A percentile compares a stretch with the other conserved stretches of the same genome.
Evolutionary conservation across 1,140 invertebrate genomes (phyloP).

Genomic region (Tyrophagus putrescentiae): DNA sequence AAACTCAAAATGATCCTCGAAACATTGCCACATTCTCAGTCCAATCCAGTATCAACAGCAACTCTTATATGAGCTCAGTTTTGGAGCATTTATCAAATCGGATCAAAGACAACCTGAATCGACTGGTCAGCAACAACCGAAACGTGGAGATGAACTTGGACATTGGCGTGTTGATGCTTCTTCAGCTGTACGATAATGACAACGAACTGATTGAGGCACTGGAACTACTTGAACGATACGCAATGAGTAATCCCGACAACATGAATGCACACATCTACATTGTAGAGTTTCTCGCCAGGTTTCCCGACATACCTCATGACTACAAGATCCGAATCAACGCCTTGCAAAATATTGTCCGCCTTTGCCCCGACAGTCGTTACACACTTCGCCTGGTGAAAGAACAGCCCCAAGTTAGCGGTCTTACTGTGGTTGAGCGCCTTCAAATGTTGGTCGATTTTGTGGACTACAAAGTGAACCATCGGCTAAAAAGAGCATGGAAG

Average conservation of each 20-base stretch:
- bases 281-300: not conserved
- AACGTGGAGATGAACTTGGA: not conserved
- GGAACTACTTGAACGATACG: not conserved
- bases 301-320: not conserved
- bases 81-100: not conserved
- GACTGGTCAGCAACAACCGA: not conserved
- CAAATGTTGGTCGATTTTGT: not conserved
- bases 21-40: not conserved
- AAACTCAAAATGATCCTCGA: not conserved
- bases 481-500: not conserved
- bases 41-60: not conserved
- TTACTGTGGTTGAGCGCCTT: not conserved
- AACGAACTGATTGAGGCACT: not conserved
- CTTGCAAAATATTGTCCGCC: not conserved
- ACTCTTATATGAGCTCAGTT: not conserved
- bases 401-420: not conserved
- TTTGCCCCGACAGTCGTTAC: not conserved
- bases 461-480: not conserved
- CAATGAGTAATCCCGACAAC: not conserved
- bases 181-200: not conserved
- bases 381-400: not conserved
- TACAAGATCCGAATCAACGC: not conserved
- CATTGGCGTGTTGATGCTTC: not conserved
- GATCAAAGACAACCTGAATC: not conserved
- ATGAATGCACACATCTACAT: conserved; percentile 7